Evolutionary conservation across 2,113 vertebrate species (phyloP).

Genomic region (Echinops telfairi): DNA sequence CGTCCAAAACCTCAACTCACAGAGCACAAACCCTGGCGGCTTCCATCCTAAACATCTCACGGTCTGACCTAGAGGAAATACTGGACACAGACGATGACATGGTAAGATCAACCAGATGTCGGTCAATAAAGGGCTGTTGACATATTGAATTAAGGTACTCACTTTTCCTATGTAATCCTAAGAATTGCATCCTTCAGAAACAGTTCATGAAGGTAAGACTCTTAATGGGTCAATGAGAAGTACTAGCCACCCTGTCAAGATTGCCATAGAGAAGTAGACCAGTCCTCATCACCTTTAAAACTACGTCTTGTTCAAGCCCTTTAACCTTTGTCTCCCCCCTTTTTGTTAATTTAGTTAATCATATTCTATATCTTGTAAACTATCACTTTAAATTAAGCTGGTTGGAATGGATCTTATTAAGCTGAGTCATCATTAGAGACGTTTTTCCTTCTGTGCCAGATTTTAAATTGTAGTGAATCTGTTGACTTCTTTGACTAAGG

Average conservation of each 20-base stretch:
- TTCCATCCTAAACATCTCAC: constrained; percentile 95
- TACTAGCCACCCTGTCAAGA: constrained; percentile 33
- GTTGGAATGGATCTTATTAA: constrained; percentile 34
- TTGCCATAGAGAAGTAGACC: not conserved
- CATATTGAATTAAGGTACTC: constrained; percentile 11
- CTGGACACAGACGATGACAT: constrained; percentile 90
- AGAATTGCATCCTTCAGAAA: constrained; percentile 68
- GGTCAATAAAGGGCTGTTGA: not conserved
- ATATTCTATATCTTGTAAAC: constrained; percentile 11
- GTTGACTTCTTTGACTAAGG: constrained; percentile 22
- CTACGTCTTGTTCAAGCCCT: constrained; percentile 31
- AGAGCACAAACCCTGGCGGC: constrained; percentile 93
- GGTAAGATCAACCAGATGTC: constrained; percentile 86
- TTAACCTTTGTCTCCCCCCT: constrained; percentile 9
- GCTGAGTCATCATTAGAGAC: not conserved
- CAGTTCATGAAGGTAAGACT: constrained; percentile 48
- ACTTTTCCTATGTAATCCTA: constrained; percentile 62
- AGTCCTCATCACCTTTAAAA: not conserved
- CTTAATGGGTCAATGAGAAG: not conserved
- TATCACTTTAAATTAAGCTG: constrained; percentile 40
- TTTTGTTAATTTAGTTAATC: constrained; percentile 67
- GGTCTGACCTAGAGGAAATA: constrained; percentile 92
- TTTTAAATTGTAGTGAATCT: constrained; percentile 27
- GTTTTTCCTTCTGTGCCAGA: not conserved
- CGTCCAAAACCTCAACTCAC: constrained; percentile 90